Evolutionary conservation across 2,888 invertebrate species (phyloP), one percentile per base, ranked within the genome.

Genomic region (Hetaerina titia): DNA sequence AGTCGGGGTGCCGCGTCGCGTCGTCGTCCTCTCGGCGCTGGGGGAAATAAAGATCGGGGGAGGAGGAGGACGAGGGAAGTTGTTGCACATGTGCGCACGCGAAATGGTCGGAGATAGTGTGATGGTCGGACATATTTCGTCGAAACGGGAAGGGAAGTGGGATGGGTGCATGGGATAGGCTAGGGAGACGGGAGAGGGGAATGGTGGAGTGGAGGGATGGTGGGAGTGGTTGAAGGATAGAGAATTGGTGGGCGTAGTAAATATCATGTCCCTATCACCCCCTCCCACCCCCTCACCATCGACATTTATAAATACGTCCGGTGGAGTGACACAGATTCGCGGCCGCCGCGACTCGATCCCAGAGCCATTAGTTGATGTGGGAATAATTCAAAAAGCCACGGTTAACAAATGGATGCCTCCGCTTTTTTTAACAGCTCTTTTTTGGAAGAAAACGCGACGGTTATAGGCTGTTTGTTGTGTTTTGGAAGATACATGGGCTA

Each of bases 321-420:
- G 31, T 13, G 81, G 31, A 31, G 31, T 81, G 81, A 81, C 81
- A 81, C 81, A 81, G 81, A 81, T 81, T 81, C 81, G 81, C 81
- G 81, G 81, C 31, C 25, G 81, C 31, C 81, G 11, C 31, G 19
- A 11, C 81, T 25, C 81, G 81, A 81, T 81, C 22, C n/a, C 11
- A 31, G 19, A 15, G 81, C 81, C 81, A 81, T 81, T 81, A 81
- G 81, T 81, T 31, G 81, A 81, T 81, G 81, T 22, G 31, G 81
- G 81, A 81, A 81, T 81, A 81, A 81, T 81, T 81, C 81, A 81
- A 81, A 81, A 81, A 81, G 81, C 81, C 81, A 31, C 31, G 81
- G 81, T 81, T 81, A 81, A 31, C 81, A 81, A 81, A 81, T 81
- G 81, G 81, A 81, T 22, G 81, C 81, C 11, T 25, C 25, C 31